phyloP scores from a whole-genome alignment of 2,888 invertebrate genomes.

The Hydrotaea cyrtoneurina region DNA sequence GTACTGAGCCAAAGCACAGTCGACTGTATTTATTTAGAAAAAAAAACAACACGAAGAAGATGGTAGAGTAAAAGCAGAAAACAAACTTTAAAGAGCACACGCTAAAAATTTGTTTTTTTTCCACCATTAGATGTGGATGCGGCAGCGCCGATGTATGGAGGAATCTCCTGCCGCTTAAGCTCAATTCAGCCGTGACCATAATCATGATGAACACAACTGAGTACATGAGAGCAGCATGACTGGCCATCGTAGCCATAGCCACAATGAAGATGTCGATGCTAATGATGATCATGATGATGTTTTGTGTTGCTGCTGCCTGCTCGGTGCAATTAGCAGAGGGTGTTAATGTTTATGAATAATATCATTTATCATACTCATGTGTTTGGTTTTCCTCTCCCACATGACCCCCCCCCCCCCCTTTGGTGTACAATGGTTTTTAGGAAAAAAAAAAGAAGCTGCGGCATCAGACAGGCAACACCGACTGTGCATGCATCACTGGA shows the following conservation, averaged over 20 bases:
- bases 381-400: not conserved
- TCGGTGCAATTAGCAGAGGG: conserved; percentile 46
- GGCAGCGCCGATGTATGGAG: not conserved
- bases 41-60: no score
- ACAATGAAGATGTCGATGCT: not conserved
- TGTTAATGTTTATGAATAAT: conserved; percentile 60
- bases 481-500: not conserved
- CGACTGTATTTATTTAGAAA: no score
- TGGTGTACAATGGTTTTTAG: conserved; percentile 36
- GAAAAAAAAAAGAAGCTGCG: no score
- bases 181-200: conserved; percentile 58
- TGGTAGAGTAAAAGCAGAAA: no score
- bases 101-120: no score
- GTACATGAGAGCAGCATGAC: conserved; percentile 41
- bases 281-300: not conserved
- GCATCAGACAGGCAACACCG: not conserved
- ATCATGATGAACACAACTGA: conserved; percentile 48
- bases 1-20: no score
- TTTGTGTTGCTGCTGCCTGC: not conserved
- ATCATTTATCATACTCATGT: conserved; percentile 59
- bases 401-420: not conserved
- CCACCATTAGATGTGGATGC: no score
- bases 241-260: not conserved
- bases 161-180: conserved; percentile 48
- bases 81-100: no score